phyloP scores from a whole-genome alignment of 92 coral and sea anemone genomes.

The Porites cylindrica region DNA sequence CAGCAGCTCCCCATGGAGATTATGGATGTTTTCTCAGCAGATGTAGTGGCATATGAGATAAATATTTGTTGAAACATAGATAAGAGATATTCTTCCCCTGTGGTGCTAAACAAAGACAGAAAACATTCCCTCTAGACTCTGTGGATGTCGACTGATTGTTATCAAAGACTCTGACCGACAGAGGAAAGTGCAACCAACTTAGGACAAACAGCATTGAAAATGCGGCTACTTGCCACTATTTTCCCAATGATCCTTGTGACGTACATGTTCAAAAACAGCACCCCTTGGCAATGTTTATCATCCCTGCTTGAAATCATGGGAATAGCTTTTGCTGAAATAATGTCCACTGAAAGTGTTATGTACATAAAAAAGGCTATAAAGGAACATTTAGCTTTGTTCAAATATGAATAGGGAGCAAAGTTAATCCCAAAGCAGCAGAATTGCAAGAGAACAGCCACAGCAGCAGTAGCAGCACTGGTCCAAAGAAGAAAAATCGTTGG shows the following conservation, averaged over 20 bases:
- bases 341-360: not conserved
- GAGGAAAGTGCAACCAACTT: conserved; percentile 33
- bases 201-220: conserved; percentile 53
- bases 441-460: conserved; percentile 40
- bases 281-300: conserved; percentile 24
- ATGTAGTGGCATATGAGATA: conserved; percentile 36
- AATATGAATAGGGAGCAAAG: not conserved
- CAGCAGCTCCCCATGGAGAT: conserved; percentile 48
- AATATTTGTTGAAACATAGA: conserved; percentile 21
- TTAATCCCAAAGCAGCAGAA: conserved; percentile 52
- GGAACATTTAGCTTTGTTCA: conserved; percentile 27
- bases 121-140: conserved; percentile 42
- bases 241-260: conserved; percentile 33
- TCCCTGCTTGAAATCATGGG: conserved; percentile 52
- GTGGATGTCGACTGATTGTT: conserved; percentile 32
- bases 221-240: conserved; percentile 31
- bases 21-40: conserved; percentile 59
- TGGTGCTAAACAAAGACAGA: conserved; percentile 17
- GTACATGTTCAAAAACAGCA: not conserved
- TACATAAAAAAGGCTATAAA: conserved; percentile 8
- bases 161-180: conserved; percentile 48
- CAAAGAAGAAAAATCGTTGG: conserved; percentile 52
- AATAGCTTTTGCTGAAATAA: conserved; percentile 19
- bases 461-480: conserved; percentile 49
- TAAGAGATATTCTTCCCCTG: not conserved